These are phyloP conservation scores for Sorex araneus DNA, from an alignment of 2,113 vertebrate species.

Conservation along the genomic window DNA sequence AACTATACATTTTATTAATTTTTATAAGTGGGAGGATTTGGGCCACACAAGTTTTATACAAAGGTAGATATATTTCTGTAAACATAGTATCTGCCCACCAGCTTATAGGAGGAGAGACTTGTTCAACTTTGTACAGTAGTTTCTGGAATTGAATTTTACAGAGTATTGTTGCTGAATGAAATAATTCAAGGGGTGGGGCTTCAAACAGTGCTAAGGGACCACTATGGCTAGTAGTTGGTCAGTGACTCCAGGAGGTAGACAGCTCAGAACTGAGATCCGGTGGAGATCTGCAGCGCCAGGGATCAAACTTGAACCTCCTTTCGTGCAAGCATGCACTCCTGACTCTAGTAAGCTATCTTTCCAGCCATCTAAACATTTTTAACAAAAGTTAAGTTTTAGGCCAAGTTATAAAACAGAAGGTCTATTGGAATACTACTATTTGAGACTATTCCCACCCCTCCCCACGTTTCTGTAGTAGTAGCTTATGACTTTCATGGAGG, in stretches of 20 bases:
- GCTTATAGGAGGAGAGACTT: constrained; percentile 20
- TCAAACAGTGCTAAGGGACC: no score
- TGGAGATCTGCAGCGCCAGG: no score
- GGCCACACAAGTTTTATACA: neutral
- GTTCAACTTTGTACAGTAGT: neutral
- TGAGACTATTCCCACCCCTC: neutral
- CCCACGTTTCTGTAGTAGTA: neutral
- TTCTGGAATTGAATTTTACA: neutral
- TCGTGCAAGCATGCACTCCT: no score
- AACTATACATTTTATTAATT: neutral
- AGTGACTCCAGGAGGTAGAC: no score
- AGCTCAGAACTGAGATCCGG: no score
- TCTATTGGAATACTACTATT: neutral
- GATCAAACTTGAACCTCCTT: no score
- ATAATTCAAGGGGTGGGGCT: no score
- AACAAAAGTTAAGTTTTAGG: neutral
- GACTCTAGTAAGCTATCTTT: no score
- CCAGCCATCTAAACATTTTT: no score
- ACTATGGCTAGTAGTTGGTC: no score
- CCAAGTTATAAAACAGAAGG: neutral
- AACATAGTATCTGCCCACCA: constrained; percentile 28
- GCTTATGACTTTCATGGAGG: constrained; percentile 9
- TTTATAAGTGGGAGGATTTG: neutral
- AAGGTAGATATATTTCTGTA: constrained; percentile 26
- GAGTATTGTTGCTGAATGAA: no score